Conservation (phyloP, 2,113 vertebrate species). For the Thymallus thymallus region DNA sequence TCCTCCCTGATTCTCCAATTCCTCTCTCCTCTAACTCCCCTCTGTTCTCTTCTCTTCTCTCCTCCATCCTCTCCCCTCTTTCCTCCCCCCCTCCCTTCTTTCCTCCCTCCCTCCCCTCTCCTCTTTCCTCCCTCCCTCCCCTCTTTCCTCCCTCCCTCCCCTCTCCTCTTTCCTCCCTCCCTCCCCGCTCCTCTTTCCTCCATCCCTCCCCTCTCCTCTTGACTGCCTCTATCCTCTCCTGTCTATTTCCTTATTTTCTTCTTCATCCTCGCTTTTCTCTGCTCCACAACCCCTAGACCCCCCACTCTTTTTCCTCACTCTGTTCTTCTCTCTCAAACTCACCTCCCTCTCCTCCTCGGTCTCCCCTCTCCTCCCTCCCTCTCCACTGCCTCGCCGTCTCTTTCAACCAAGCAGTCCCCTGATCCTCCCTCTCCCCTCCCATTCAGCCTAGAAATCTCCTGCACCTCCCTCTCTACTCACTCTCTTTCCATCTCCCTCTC, state of each 20-base stretch:
- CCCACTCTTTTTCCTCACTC: background rate
- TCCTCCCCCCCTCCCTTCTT: background rate
- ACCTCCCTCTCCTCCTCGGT: background rate
- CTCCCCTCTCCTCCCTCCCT: background rate
- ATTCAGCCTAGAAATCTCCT: background rate
- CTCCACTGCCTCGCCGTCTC: background rate
- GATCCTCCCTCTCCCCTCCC: background rate
- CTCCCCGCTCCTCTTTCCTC: background rate
- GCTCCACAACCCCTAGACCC: background rate
- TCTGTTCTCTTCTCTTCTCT: background rate
- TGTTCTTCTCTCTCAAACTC: slow-evolving; percentile 1
- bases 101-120: background rate
- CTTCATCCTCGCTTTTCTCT: background rate
- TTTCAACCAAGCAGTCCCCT: background rate
- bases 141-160: background rate
- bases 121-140: background rate
- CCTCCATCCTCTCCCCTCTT: background rate
- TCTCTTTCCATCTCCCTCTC: too few species aligned
- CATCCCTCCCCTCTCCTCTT: background rate
- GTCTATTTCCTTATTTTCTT: background rate
- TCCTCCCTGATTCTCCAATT: background rate
- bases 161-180: background rate
- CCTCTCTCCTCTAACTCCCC: background rate
- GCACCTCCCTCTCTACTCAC: background rate
- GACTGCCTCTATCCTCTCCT: background rate